These are phyloP conservation scores for Anodontia alba DNA, from an alignment of 2,888 invertebrate genomes.

Conservation along the genomic window DNA sequence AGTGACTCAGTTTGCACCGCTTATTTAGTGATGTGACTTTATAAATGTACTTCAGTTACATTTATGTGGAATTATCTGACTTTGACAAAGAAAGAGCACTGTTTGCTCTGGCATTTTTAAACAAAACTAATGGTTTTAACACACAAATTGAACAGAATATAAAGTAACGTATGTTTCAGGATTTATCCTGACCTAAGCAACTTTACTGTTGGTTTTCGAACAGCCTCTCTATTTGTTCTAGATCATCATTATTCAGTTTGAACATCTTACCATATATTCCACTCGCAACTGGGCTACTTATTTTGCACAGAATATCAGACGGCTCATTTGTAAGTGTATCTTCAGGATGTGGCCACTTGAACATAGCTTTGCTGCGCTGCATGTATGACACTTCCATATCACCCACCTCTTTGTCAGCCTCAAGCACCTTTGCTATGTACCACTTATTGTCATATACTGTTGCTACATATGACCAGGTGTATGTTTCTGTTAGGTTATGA, in stretches of 20 bases:
- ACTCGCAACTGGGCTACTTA: background rate
- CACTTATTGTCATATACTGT: conserved; percentile 31
- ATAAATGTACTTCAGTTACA: no score
- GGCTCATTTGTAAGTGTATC: background rate
- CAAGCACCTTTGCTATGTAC: conserved; percentile 25
- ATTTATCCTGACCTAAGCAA: no score
- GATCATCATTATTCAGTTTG: background rate
- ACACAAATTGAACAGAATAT: no score
- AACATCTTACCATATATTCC: conserved; percentile 15
- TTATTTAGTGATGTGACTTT: no score
- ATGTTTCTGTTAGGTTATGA: conserved; percentile 7
- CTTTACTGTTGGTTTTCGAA: no score
- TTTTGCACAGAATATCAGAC: conserved; percentile 2
- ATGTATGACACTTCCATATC: conserved; percentile 1
- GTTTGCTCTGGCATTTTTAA: no score
- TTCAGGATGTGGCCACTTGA: conserved; percentile 17
- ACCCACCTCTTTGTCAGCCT: conserved; percentile 3
- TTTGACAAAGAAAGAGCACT: no score
- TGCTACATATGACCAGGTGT: conserved; percentile 27
- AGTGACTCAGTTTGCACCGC: no score
- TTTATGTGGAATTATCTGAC: no score
- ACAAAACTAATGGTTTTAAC: no score
- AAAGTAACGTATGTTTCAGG: no score
- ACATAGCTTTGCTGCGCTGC: conserved; percentile 5
- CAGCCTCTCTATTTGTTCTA: background rate